These are phyloP conservation scores for Prionailurus bengalensis DNA, from an alignment of 2,113 vertebrate species.

Conservation along the genomic window DNA sequence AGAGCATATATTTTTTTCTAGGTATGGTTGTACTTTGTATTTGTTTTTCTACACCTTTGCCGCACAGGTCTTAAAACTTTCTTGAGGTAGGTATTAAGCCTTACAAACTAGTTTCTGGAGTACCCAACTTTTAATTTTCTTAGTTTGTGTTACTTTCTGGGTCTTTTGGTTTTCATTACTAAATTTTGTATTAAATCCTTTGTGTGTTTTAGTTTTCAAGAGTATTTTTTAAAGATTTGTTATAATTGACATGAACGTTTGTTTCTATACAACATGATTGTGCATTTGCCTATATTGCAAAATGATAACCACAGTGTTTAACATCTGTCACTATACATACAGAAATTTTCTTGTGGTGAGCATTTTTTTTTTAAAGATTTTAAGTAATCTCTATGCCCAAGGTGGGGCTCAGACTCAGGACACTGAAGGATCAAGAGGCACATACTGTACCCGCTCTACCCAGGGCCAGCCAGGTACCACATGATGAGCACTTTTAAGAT, in stretches of 20 bases:
- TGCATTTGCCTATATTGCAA: neutral
- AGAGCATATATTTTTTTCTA: rapidly evolving
- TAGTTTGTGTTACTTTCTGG: neutral
- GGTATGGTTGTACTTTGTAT: neutral
- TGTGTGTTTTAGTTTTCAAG: neutral
- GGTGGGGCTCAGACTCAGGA: neutral
- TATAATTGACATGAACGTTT: neutral
- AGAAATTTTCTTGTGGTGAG: neutral
- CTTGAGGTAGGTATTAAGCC: neutral
- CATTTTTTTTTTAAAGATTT: neutral
- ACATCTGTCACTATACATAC: neutral
- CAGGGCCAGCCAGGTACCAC: neutral
- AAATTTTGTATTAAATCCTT: neutral
- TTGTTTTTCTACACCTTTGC: neutral
- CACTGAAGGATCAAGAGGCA: neutral
- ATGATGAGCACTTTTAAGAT: too few species aligned
- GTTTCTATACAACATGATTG: neutral
- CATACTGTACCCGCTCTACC: too few species aligned
- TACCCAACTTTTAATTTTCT: neutral
- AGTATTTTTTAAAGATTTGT: neutral
- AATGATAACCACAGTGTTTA: neutral
- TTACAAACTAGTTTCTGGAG: neutral
- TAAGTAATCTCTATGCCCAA: neutral
- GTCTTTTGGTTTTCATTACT: neutral
- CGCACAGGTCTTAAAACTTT: neutral